Percentiles rank a stretch among this genome's conserved stretches.
Conservation (phyloP, 2,888 invertebrate genomes). For the Hofmannophila pseudospretella region DNA sequence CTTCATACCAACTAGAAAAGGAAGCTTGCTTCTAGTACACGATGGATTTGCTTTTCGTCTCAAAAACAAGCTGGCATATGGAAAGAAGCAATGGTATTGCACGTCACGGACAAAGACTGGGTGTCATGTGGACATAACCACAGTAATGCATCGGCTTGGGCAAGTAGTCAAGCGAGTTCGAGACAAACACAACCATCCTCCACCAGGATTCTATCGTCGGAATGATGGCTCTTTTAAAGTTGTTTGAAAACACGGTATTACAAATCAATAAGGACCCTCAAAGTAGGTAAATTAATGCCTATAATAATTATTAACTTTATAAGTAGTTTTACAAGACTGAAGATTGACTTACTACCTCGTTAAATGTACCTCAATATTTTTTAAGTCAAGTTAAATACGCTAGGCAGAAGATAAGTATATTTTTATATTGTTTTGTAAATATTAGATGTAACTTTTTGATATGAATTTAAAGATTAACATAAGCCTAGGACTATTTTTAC, state of each 20-base stretch:
- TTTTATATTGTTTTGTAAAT: too few species aligned
- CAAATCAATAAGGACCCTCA: neutral
- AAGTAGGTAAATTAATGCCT: neutral
- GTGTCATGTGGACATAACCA: constrained; percentile 61
- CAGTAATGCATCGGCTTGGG: constrained; percentile 41
- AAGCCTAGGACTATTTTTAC: too few species aligned
- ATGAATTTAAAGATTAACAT: too few species aligned
- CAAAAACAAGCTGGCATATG: constrained; percentile 64
- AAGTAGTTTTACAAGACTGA: neutral
- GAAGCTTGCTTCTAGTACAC: constrained; percentile 55
- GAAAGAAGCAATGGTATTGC: constrained; percentile 70
- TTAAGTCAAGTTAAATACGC: too few species aligned
- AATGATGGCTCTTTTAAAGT: constrained; percentile 63
- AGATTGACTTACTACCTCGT: neutral
- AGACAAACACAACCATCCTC: constrained; percentile 54
- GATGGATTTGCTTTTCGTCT: constrained; percentile 61
- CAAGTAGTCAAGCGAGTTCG: constrained; percentile 53
- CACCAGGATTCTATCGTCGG: constrained; percentile 57
- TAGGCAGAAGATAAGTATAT: too few species aligned
- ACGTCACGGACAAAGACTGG: constrained; percentile 58
- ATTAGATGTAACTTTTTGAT: too few species aligned
- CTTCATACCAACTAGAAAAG: constrained; percentile 62
- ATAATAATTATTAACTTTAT: too few species aligned
- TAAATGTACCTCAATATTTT: too few species aligned
- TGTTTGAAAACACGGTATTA: too few species aligned